These are phyloP conservation scores for Lethenteron reissneri DNA, from an alignment of 2,113 vertebrate genomes.

Conservation along the genomic window DNA sequence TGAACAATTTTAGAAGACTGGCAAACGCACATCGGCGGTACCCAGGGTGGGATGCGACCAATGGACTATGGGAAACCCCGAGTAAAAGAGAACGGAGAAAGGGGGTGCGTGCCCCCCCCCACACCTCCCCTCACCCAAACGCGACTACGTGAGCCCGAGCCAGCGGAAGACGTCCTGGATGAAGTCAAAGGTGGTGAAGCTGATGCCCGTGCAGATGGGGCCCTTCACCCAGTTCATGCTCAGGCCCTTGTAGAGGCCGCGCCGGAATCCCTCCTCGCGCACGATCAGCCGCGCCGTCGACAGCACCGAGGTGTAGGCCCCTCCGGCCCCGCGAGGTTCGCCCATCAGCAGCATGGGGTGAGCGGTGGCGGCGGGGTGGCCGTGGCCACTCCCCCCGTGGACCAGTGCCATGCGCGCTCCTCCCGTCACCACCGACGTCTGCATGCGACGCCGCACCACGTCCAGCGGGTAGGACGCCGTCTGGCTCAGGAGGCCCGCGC, in stretches of 20 bases:
- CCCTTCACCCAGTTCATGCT: conserved; percentile 99
- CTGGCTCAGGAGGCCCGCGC: conserved; percentile 68
- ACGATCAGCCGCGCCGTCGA: conserved; percentile 24
- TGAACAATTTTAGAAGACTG: no score
- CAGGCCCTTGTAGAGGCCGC: conserved; percentile 80
- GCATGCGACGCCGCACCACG: conserved; percentile 84
- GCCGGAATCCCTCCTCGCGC: conserved; percentile 46
- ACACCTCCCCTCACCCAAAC: no score
- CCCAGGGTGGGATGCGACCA: no score
- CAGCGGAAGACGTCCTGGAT: conserved; percentile 61
- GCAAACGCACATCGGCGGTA: no score
- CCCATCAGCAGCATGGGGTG: conserved; percentile 21
- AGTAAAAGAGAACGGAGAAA: no score
- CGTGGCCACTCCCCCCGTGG: background rate
- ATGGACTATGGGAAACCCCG: no score
- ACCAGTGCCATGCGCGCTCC: conserved; percentile 32
- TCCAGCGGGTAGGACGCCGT: conserved; percentile 87
- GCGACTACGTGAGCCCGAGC: conserved; percentile 20
- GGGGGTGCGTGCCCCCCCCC: no score
- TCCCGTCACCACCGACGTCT: conserved; percentile 69
- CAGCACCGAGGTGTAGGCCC: background rate
- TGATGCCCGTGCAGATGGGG: conserved; percentile 80
- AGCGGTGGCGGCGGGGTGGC: background rate
- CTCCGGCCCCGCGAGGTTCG: conserved; percentile 33
- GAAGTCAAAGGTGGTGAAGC: conserved; percentile 93